phyloP scores from a whole-genome alignment of 2,888 invertebrate genomes.

The Harpalus rufipes region DNA sequence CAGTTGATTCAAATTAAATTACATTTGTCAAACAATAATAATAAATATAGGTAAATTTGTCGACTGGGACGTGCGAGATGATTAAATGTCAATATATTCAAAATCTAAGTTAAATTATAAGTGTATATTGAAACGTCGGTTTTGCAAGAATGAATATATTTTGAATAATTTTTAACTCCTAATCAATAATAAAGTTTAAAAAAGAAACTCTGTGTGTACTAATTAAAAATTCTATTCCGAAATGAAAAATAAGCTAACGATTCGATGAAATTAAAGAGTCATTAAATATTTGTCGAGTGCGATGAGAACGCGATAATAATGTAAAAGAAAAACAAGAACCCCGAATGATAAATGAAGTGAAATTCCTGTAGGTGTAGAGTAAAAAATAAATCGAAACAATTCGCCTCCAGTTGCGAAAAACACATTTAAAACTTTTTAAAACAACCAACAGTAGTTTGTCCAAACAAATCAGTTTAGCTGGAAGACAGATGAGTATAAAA shows the following conservation, averaged over 20 bases:
- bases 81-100: too few species aligned
- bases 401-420: constrained; percentile 27
- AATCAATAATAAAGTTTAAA: neutral
- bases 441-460: constrained; percentile 56
- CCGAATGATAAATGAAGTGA: constrained; percentile 6
- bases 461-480: constrained; percentile 53
- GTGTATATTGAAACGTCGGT: too few species aligned
- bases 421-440: constrained; percentile 62
- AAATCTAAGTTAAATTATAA: too few species aligned
- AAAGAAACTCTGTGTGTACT: neutral
- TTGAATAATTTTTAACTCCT: too few species aligned
- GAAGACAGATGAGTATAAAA: constrained; percentile 56
- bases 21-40: too few species aligned
- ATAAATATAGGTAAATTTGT: too few species aligned
- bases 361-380: constrained; percentile 18
- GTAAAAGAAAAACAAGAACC: constrained; percentile 19
- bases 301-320: neutral
- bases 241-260: neutral
- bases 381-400: constrained; percentile 49
- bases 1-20: too few species aligned
- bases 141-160: too few species aligned
- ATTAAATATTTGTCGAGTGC: neutral
- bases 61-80: too few species aligned
- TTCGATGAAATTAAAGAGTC: neutral
- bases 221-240: neutral